These are phyloP conservation scores for Serranus cabrilla DNA, from an alignment of 2,797 vertebrate genomes.

Conservation along the genomic window DNA sequence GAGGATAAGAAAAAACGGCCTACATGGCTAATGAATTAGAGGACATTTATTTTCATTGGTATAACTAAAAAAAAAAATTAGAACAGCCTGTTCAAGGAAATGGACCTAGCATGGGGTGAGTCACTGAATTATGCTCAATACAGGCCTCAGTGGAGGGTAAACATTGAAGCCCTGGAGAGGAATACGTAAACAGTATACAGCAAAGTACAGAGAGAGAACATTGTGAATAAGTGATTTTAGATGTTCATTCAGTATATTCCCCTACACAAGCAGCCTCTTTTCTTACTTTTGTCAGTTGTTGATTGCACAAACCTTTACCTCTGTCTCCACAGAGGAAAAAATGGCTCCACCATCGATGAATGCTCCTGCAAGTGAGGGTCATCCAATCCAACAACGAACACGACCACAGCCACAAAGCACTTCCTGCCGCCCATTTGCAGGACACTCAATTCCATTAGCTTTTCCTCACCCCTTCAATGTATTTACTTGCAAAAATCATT, in stretches of 20 bases:
- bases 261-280: slow-evolving; percentile 1
- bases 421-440: slow-evolving; percentile 51
- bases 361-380: slow-evolving; percentile 40
- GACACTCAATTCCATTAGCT: slow-evolving; percentile 64
- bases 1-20: too few species aligned
- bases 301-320: slow-evolving; percentile 20
- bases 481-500: slow-evolving; percentile 34
- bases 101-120: too few species aligned
- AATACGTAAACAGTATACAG: too few species aligned
- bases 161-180: too few species aligned
- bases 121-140: too few species aligned
- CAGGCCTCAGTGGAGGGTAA: too few species aligned
- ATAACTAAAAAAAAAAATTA: too few species aligned
- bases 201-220: too few species aligned
- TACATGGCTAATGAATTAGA: too few species aligned
- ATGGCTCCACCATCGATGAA: slow-evolving; percentile 10
- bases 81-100: too few species aligned
- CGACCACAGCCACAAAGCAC: slow-evolving; percentile 23
- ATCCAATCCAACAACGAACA: slow-evolving; percentile 35
- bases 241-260: background rate
- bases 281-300: background rate
- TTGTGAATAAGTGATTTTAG: too few species aligned
- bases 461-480: slow-evolving; percentile 45
- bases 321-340: slow-evolving; percentile 16
- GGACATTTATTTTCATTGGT: too few species aligned